These are phyloP conservation scores for Cassiopea andromeda DNA, from an alignment of 30 jellyfish, hydroid and myxozoan genomes.

Conservation along the genomic window DNA sequence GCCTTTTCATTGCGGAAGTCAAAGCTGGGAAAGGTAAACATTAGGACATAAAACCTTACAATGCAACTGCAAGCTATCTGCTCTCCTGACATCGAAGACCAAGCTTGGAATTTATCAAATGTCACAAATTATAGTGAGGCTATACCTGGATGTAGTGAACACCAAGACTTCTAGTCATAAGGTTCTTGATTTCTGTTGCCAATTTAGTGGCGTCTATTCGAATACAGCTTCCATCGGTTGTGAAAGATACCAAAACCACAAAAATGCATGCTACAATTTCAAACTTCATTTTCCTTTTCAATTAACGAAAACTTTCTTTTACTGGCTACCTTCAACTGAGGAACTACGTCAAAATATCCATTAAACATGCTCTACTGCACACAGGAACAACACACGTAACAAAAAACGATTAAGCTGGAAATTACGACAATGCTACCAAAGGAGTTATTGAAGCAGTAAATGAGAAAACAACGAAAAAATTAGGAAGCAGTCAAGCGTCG, in stretches of 20 bases:
- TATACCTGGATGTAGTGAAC: slow-evolving; percentile 27
- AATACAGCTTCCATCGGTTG: not conserved
- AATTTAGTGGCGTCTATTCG: slow-evolving; percentile 5
- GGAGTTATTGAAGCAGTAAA: too few relatives aligned
- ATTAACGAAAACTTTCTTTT: not conserved
- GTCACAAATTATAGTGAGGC: not conserved
- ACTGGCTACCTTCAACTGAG: not conserved
- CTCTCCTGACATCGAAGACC: too few relatives aligned
- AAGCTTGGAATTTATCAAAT: too few relatives aligned
- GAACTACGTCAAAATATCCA: not conserved
- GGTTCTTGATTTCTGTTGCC: not conserved
- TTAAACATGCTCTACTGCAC: not conserved
- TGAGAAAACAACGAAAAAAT: too few relatives aligned
- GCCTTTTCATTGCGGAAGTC: too few relatives aligned
- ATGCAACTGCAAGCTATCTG: too few relatives aligned
- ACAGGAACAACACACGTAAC: not conserved
- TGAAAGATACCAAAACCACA: not conserved
- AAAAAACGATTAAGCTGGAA: not conserved
- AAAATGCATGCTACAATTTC: not conserved
- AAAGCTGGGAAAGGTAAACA: too few relatives aligned
- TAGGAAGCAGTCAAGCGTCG: too few relatives aligned
- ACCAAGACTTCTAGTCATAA: slow-evolving; percentile 19
- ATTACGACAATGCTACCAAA: too few relatives aligned
- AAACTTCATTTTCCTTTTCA: not conserved
- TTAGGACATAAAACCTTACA: too few relatives aligned